Base-by-base conservation (phyloP, 2,113 vertebrate species). In the Cromileptes altivelis region DNA sequence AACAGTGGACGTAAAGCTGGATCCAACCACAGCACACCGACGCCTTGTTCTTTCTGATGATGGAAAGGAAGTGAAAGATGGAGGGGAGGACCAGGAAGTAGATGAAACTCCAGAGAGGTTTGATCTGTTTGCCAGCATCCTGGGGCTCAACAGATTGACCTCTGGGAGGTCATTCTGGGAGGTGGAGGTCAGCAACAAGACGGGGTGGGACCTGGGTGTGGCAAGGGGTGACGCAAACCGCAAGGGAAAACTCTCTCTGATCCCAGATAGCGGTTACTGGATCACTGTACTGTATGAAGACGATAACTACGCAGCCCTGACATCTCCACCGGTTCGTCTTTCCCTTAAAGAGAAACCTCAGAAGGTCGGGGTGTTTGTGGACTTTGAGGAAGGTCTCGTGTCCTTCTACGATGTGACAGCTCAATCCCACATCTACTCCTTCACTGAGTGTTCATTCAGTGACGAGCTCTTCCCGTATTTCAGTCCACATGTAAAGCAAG, bases 291-390 rank as follows among this genome's bases (percentile, higher is more conserved):
- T 90, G 19, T 95, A 88, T 25, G 80, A 92, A 1, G 78, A 45
- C 1, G 37, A 82, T 0, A 78, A 78, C 14, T 94, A 92, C 1
- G 90, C 82, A 0, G 94, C 93, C 9, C 19, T 95, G 73, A 83
- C 77, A 0, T 67, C 58, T 1, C 86, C 76, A 0, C 89, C 87
- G 0, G 2, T 70, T n/a, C 18, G 82, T 13, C 93, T 97, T 55
- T 69, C 0, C 11, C 94, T 85, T 57, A 83, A 11, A 70, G 78
- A 72, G 62, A 95, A 80, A 72, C 96, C 96, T 4, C 64, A 84
- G 62, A 92, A 90, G 4, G 93, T 97, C 0, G 97, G 97, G 0
- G 94, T 97, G 74, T 97, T 97, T 52, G 81, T 97, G 78, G 97
- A 97, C 84, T 95, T 94, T 0, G 92, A 95, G 42, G 95, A 95